These are phyloP conservation scores for Neoscelio sp. DNA, from an alignment of 2,888 invertebrate genomes.

Conservation along the genomic window DNA sequence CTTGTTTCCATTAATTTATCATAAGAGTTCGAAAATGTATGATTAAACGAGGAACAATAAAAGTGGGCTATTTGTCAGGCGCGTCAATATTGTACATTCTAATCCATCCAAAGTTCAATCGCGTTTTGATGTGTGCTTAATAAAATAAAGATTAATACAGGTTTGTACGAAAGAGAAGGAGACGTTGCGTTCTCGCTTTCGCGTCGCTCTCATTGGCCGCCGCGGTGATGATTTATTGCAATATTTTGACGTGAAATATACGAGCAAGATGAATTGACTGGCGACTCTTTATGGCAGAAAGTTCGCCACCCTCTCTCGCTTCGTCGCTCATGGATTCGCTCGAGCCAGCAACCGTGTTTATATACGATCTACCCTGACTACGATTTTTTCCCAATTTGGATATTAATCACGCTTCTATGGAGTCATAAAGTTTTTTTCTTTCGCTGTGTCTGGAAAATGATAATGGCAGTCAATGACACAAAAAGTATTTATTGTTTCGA, in stretches of 20 bases:
- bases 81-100: slow-evolving; percentile 65
- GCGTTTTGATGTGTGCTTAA: slow-evolving; percentile 71
- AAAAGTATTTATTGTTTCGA: slow-evolving; percentile 47
- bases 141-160: slow-evolving; percentile 80
- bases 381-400: slow-evolving; percentile 75
- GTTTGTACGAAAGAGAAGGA: slow-evolving; percentile 70
- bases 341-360: slow-evolving; percentile 66
- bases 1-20: too few relatives aligned
- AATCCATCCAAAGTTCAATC: slow-evolving; percentile 57
- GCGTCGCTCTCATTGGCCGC: slow-evolving; percentile 69
- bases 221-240: slow-evolving; percentile 81
- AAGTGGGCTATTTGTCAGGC: slow-evolving; percentile 57
- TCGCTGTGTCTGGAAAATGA: slow-evolving; percentile 41
- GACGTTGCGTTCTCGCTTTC: slow-evolving; percentile 67
- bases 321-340: slow-evolving; percentile 37
- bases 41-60: slow-evolving; percentile 41
- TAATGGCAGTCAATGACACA: slow-evolving; percentile 47
- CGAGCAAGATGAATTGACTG: slow-evolving; percentile 81
- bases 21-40: too few relatives aligned
- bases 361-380: slow-evolving; percentile 64
- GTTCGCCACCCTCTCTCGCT: slow-evolving; percentile 76
- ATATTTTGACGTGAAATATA: slow-evolving; percentile 82
- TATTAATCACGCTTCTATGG: slow-evolving; percentile 71
- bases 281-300: slow-evolving; percentile 79
- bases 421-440: slow-evolving; percentile 62